phyloP scores from a whole-genome alignment of 2,888 invertebrate genomes.

The Melanotus villosus region DNA sequence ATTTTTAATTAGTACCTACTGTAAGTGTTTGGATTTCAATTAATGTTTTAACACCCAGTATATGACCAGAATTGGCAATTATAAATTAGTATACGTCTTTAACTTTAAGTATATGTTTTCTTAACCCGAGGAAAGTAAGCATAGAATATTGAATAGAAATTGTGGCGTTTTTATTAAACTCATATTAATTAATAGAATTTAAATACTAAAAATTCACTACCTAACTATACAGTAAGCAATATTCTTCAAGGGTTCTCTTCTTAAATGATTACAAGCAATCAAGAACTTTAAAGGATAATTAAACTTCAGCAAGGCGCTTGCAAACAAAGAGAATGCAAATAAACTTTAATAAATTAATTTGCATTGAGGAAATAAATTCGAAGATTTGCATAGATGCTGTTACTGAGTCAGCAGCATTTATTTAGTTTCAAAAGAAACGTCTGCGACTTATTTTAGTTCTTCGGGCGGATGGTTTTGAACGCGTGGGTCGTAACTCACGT shows the following conservation, averaged over 20 bases:
- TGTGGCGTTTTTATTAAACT: too few species aligned
- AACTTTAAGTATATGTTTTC: too few species aligned
- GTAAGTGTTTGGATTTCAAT: too few species aligned
- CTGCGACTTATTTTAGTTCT: conserved; percentile 6
- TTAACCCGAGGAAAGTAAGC: too few species aligned
- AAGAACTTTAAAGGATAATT: conserved; percentile 25
- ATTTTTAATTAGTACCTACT: too few species aligned
- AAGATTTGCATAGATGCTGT: conserved; percentile 13
- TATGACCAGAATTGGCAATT: too few species aligned
- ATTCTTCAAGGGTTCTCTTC: too few species aligned
- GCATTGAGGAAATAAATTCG: conserved; percentile 20
- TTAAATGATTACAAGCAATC: conserved; percentile 23
- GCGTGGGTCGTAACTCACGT: conserved; percentile 34
- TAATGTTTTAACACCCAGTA: too few species aligned
- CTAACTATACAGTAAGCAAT: conserved; percentile 13
- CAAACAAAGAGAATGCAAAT: conserved; percentile 27
- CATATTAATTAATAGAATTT: too few species aligned
- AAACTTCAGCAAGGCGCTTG: conserved; percentile 14
- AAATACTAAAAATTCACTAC: too few species aligned
- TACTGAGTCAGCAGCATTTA: conserved; percentile 8
- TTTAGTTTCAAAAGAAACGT: conserved; percentile 3
- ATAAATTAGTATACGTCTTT: too few species aligned
- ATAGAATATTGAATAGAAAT: too few species aligned
- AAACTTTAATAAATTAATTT: conserved; percentile 36
- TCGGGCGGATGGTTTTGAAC: conserved; percentile 2